These are phyloP conservation scores for Steinernema scapterisci DNA, from an alignment of 2,888 invertebrate species.

Conservation along the genomic window DNA sequence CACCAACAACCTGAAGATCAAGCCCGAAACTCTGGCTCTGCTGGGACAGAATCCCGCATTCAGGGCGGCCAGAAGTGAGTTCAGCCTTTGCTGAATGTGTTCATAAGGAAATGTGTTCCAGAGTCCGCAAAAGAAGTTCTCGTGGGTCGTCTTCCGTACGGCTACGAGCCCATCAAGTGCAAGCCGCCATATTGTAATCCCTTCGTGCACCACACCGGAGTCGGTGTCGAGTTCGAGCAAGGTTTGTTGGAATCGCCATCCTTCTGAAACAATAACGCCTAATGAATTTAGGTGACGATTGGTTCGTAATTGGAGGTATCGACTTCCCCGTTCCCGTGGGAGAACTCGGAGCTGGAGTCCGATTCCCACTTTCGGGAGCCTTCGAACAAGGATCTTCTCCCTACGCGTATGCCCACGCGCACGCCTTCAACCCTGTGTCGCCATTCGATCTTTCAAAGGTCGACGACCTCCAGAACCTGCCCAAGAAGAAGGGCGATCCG, in stretches of 20 bases:
- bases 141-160: constrained; percentile 61
- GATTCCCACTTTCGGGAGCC: constrained; percentile 61
- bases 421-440: constrained; percentile 60
- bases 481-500: not conserved
- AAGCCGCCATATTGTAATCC: constrained; percentile 66
- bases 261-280: no score
- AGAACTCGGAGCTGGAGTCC: constrained; percentile 57
- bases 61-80: constrained; percentile 57
- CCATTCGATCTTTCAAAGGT: constrained; percentile 50
- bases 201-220: constrained; percentile 59
- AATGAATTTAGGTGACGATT: no score
- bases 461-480: not conserved
- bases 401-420: constrained; percentile 60
- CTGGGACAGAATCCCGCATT: constrained; percentile 59
- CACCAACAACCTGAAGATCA: constrained; percentile 58
- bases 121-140: constrained; percentile 59
- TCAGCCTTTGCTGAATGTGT: not conserved
- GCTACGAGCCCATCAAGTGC: constrained; percentile 62
- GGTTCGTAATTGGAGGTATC: constrained; percentile 61
- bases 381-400: constrained; percentile 61
- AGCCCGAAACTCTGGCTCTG: constrained; percentile 57
- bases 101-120: no score
- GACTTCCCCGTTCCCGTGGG: constrained; percentile 63
- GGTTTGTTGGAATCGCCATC: no score
- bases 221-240: constrained; percentile 60